Evolutionary conservation across 2,113 vertebrate genomes (phyloP).

Genomic region (Pyxicephalus adspersus): DNA sequence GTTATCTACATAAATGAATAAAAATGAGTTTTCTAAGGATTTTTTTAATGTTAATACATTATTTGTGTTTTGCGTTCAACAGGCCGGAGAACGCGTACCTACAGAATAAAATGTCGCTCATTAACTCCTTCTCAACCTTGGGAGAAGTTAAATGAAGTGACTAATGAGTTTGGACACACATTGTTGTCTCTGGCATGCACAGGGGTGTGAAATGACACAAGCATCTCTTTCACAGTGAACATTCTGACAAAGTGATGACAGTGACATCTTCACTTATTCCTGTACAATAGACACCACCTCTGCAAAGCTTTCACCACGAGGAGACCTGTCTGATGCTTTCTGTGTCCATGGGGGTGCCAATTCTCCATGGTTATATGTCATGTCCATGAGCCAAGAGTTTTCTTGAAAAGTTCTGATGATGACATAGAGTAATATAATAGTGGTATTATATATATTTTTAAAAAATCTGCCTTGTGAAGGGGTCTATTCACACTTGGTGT

Average conservation of each 20-base stretch:
- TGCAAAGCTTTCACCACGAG: constrained; percentile 4
- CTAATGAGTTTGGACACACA: constrained; percentile 50
- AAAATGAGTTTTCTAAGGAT: no score
- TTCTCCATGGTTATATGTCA: no score
- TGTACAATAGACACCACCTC: constrained; percentile 33
- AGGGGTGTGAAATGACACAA: constrained; percentile 49
- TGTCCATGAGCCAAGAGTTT: no score
- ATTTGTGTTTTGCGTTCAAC: not conserved
- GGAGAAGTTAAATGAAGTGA: constrained; percentile 37
- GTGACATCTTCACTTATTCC: constrained; percentile 51
- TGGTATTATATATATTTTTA: no score
- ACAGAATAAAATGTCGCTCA: constrained; percentile 10
- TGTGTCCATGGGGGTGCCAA: constrained; percentile 9
- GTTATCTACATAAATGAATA: no score
- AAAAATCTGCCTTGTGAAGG: no score
- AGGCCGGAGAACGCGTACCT: not conserved
- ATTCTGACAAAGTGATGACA: constrained; percentile 54
- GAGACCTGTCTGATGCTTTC: constrained; percentile 11
- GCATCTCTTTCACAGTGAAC: constrained; percentile 34
- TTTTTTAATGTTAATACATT: not conserved
- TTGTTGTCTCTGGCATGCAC: constrained; percentile 36
- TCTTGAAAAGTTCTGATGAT: no score
- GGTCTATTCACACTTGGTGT: no score
- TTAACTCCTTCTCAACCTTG: constrained; percentile 46
- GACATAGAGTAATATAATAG: no score